Base-by-base conservation (phyloP, 2,113 vertebrate species). In the Electrona antarctica region DNA sequence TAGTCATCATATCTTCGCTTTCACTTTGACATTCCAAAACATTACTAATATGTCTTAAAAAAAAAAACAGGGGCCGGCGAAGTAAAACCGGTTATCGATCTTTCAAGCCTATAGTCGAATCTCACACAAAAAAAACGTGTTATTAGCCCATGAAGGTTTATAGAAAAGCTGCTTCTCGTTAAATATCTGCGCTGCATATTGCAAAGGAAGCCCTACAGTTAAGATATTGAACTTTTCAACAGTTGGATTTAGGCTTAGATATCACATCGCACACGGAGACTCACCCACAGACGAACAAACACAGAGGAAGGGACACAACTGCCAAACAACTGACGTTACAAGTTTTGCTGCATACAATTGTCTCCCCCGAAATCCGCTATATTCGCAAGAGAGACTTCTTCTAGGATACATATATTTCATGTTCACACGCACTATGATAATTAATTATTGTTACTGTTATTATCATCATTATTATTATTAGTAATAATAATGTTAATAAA, bases 151-250 rank as follows among this genome's bases (percentile, higher is more conserved):
- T 79, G 59, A 87, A 68, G 79, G 66, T 81, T 41, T 41, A 41
- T 81, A 80, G 74, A 84, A 77, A 85, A 88, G 83, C 88, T 88
- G 89, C 80, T 84, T 85, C 87, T 88, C 84, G 73, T 76, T 41
- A 41, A 86, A 90, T 92, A 93, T 91, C 92, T 92, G 92, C 77
- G 89, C 90, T 94, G 93, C 91, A 89, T 92, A 92, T 92, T 93
- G 90, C 91, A 88, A 93, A 92, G 92, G 92, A 94, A 94, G 92
- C 92, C 90, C 92, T 90, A 92, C 91, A 92, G 90, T 91, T 91
- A 89, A 91, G 89, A 89, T 87, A 89, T 83, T 89, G 85, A 84
- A 87, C 82, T 81, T 87, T 87, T 85, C 82, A 88, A 92, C 87
- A 83, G 78, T 84, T 90, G 88, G 89, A 91, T 90, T 21, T 92